A percentile compares a stretch with the other conserved stretches of the same genome.
These are phyloP conservation scores for Pectinophora gossypiella DNA, from an alignment of 1,140 invertebrate species.

Conservation along the genomic window DNA sequence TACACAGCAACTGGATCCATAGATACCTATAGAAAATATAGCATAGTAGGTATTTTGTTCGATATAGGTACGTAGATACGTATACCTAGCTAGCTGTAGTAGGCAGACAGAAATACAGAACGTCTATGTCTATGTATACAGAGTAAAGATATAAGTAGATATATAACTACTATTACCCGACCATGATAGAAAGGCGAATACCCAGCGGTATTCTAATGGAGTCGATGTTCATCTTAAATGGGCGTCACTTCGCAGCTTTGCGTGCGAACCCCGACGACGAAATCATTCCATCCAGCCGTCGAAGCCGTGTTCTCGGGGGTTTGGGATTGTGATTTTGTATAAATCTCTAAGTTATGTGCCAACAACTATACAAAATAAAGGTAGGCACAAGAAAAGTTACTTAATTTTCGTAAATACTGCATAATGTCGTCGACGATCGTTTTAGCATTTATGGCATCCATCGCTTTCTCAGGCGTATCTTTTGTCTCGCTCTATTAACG, in stretches of 20 bases:
- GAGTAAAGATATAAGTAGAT: neutral
- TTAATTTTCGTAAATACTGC: constrained; percentile 29
- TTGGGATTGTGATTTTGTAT: constrained; percentile 70
- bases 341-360: constrained; percentile 66
- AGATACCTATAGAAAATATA: constrained; percentile 26
- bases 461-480: constrained; percentile 69
- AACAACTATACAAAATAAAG: constrained; percentile 67
- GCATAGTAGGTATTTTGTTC: constrained; percentile 24
- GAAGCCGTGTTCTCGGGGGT: constrained; percentile 71
- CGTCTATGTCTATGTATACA: neutral
- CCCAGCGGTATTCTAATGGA: constrained; percentile 26
- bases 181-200: constrained; percentile 35
- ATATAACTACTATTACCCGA: constrained; percentile 53
- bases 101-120: neutral
- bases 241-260: constrained; percentile 47
- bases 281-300: constrained; percentile 74
- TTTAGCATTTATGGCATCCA: constrained; percentile 73
- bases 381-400: constrained; percentile 39
- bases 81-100: neutral
- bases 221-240: constrained; percentile 38
- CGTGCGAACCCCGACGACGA: constrained; percentile 74
- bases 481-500: constrained; percentile 59
- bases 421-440: constrained; percentile 42
- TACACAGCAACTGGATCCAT: too few relatives aligned
- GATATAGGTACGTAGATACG: constrained; percentile 22